phyloP scores from a whole-genome alignment of 1,140 invertebrate species.

The Helicoverpa armigera region DNA sequence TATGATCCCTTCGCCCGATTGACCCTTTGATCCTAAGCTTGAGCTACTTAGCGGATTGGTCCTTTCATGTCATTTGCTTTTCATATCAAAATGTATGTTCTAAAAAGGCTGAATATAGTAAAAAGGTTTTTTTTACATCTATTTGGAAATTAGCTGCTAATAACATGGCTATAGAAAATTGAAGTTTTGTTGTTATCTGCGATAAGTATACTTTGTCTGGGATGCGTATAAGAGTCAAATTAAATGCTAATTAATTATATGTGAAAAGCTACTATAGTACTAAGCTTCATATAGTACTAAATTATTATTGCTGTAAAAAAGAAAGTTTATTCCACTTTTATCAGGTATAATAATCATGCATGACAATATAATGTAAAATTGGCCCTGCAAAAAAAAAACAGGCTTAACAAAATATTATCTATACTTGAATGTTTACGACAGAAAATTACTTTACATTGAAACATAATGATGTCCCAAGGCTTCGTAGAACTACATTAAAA shows the following conservation, averaged over 20 bases:
- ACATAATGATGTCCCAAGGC: constrained; percentile 13
- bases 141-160: constrained; percentile 55
- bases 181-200: neutral
- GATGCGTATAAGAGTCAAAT: no score
- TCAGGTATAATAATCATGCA: no score
- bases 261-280: no score
- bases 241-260: no score
- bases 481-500: constrained; percentile 28
- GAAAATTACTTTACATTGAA: constrained; percentile 22
- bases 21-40: constrained; percentile 53
- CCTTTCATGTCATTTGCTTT: constrained; percentile 60
- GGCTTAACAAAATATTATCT: no score
- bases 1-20: constrained; percentile 59
- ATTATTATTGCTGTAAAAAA: no score
- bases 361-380: no score
- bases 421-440: neutral
- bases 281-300: no score
- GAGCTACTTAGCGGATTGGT: constrained; percentile 62
- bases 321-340: no score
- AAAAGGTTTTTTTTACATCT: constrained; percentile 29
- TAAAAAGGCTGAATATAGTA: constrained; percentile 41
- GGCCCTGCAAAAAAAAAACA: no score
- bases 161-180: constrained; percentile 38
- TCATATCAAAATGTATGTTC: constrained; percentile 55
- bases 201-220: neutral